Conservation (phyloP, 2,888 invertebrate species). For the Drosophila vallismaia region DNA sequence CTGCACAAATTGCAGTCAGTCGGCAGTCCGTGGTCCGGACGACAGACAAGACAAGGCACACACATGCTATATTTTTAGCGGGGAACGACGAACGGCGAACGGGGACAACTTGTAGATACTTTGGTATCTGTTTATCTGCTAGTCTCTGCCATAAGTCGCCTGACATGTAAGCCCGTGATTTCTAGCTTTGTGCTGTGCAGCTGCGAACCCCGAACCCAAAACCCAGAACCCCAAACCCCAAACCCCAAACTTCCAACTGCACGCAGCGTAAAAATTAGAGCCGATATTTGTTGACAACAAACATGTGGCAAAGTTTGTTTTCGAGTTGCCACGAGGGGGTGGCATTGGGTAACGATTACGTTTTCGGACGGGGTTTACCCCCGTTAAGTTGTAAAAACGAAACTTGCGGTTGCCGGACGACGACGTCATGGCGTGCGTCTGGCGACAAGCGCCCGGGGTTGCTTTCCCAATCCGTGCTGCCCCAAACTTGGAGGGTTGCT, state of each 20-base stretch:
- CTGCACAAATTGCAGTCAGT: constrained; percentile 52
- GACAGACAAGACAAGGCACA: constrained; percentile 19
- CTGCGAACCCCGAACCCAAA: constrained; percentile 44
- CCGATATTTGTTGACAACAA: constrained; percentile 75
- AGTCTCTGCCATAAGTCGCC: constrained; percentile 56
- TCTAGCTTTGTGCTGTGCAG: constrained; percentile 52
- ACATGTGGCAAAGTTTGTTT: constrained; percentile 63
- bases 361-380: constrained; percentile 28
- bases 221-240: constrained; percentile 9
- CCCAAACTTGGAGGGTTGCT: constrained; percentile 50
- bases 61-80: constrained; percentile 26
- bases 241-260: constrained; percentile 37
- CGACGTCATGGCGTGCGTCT: constrained; percentile 61
- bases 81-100: neutral
- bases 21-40: constrained; percentile 8
- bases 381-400: constrained; percentile 54
- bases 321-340: constrained; percentile 47
- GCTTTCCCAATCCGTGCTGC: constrained; percentile 36
- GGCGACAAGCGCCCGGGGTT: constrained; percentile 54
- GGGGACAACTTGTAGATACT: constrained; percentile 60
- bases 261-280: constrained; percentile 68
- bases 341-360: constrained; percentile 39
- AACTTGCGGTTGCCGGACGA: constrained; percentile 48
- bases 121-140: constrained; percentile 55
- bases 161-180: constrained; percentile 56